A percentile compares a stretch with the other conserved stretches of the same genome.
Evolutionary conservation across 92 coral and sea anemone species (phyloP).

Genomic region (Palythoa grandiflora): DNA sequence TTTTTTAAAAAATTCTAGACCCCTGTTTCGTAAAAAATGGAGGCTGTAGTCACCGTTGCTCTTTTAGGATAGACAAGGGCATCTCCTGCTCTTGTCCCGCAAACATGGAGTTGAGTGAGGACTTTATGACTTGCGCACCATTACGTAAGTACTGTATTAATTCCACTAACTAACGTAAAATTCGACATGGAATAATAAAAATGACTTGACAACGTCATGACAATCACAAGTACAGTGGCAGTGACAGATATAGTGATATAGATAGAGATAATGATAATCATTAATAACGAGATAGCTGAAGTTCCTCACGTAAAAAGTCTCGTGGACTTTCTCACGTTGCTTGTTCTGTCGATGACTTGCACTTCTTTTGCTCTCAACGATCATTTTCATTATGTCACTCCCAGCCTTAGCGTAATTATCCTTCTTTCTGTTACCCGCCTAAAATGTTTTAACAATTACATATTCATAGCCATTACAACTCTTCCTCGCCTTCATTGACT

Average conservation of each 20-base stretch:
- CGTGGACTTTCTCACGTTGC: no score
- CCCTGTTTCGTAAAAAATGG: slow-evolving; percentile 79
- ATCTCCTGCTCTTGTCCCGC: slow-evolving; percentile 79
- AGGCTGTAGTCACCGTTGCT: slow-evolving; percentile 90
- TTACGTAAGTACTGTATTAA: slow-evolving; percentile 49
- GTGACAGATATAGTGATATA: background rate
- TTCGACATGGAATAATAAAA: background rate
- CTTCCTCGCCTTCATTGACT: background rate
- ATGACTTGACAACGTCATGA: no score
- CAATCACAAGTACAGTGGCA: no score
- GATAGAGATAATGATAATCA: background rate
- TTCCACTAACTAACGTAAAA: background rate
- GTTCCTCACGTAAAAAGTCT: no score
- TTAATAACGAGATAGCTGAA: background rate
- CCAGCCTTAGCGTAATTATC: no score
- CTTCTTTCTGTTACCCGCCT: no score
- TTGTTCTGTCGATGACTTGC: no score
- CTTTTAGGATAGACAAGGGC: slow-evolving; percentile 49
- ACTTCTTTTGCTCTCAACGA: no score
- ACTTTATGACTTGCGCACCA: slow-evolving; percentile 73
- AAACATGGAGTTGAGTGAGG: slow-evolving; percentile 67
- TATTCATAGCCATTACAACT: no score
- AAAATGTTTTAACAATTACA: no score
- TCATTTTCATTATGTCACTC: no score
- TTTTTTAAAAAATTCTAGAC: slow-evolving; percentile 39